A percentile compares a stretch with the other conserved stretches of the same genome.
phyloP scores from a whole-genome alignment of 1,140 invertebrate species.

The Bilobella aurantiaca region DNA sequence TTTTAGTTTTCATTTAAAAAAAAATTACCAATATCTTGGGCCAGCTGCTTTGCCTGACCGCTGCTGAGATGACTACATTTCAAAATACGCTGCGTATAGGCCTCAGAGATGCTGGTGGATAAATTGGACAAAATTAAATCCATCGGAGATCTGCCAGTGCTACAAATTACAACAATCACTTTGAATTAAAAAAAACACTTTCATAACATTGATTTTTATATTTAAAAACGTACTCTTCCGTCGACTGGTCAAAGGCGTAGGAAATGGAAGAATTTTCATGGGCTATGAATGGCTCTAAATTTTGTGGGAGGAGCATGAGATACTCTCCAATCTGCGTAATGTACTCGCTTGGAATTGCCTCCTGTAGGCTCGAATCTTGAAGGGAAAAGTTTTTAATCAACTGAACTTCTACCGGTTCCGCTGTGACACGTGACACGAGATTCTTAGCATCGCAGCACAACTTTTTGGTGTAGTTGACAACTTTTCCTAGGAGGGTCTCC shows the following conservation, averaged over 20 bases:
- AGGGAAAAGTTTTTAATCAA: slow-evolving; percentile 25
- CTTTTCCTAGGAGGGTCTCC: slow-evolving; percentile 23
- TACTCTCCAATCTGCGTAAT: slow-evolving; percentile 33
- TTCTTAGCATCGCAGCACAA: slow-evolving; percentile 29
- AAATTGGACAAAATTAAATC: slow-evolving; percentile 31
- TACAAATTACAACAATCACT: slow-evolving; percentile 2
- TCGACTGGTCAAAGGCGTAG: slow-evolving; percentile 29
- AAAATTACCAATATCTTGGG: slow-evolving; percentile 35
- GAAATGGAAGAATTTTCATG: slow-evolving; percentile 29
- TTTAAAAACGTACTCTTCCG: slow-evolving; percentile 25
- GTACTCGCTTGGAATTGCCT: slow-evolving; percentile 33
- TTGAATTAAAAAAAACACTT: too few species aligned
- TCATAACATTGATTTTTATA: too few species aligned
- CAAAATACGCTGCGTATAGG: slow-evolving; percentile 24
- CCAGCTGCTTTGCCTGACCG: slow-evolving; percentile 31
- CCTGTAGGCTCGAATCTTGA: slow-evolving; percentile 28
- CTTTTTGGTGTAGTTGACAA: slow-evolving; percentile 24
- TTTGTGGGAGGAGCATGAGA: slow-evolving; percentile 33
- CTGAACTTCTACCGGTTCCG: slow-evolving; percentile 27
- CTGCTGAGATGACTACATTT: slow-evolving; percentile 21
- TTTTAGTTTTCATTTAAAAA: too few species aligned
- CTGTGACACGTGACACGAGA: slow-evolving; percentile 25
- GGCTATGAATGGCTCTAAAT: slow-evolving; percentile 32
- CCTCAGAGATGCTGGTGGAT: slow-evolving; percentile 26
- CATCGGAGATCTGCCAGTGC: slow-evolving; percentile 24